A percentile compares a stretch with the other conserved stretches of the same genome.
phyloP scores from a whole-genome alignment of 37 sponge, comb jelly and placozoan genomes.

The Halichondria panicea region DNA sequence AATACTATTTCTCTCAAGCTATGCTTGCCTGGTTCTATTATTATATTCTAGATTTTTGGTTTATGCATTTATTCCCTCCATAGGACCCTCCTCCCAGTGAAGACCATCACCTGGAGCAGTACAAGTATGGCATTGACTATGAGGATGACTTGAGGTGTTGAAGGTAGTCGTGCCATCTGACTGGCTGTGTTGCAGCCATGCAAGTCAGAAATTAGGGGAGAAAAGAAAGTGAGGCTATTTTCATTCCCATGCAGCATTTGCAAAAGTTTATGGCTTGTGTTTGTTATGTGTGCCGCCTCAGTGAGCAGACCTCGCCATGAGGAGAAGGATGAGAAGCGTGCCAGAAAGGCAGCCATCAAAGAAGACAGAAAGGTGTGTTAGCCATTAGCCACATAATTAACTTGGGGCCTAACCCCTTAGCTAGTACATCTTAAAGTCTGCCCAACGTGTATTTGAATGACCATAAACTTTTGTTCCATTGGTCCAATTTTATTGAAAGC shows the following conservation, averaged over 20 bases:
- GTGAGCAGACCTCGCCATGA: conserved; percentile 66
- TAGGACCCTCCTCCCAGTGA: background rate
- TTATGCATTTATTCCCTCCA: background rate
- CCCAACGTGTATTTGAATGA: no score
- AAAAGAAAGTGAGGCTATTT: background rate
- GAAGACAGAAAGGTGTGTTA: conserved; percentile 76
- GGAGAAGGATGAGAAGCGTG: conserved; percentile 73
- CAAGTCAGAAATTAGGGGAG: background rate
- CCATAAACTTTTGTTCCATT: no score
- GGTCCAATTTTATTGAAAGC: no score
- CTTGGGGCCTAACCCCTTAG: no score
- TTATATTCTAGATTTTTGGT: no score
- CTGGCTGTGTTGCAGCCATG: conserved; percentile 21
- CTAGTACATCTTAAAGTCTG: no score
- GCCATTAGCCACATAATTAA: no score
- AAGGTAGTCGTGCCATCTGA: conserved; percentile 55
- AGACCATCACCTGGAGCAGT: conserved; percentile 62
- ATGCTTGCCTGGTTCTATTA: no score
- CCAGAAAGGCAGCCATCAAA: conserved; percentile 81
- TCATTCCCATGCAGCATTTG: background rate
- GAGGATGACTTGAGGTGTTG: conserved; percentile 94
- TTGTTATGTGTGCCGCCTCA: background rate
- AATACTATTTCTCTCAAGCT: no score
- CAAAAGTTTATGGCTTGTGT: background rate
- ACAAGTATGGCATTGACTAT: conserved; percentile 86